phyloP scores from a whole-genome alignment of 2,113 vertebrate species.

The Columbina picui region DNA sequence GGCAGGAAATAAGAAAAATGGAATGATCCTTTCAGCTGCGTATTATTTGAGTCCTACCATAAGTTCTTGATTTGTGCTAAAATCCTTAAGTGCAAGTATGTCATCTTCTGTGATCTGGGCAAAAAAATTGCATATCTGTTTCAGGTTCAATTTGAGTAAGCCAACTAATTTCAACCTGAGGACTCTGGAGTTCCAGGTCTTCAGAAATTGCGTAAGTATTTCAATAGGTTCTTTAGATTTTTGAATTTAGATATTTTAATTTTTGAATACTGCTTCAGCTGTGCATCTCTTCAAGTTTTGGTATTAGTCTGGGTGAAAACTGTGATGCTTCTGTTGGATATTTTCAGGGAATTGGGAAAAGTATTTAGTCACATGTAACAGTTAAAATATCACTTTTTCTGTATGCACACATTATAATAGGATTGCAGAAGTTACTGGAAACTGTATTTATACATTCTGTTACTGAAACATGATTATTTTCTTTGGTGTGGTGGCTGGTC shows the following conservation, averaged over 20 bases:
- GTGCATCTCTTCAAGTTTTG: background rate
- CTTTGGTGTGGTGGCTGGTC: background rate
- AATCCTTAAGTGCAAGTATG: background rate
- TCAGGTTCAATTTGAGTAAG: constrained; percentile 90
- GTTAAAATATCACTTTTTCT: background rate
- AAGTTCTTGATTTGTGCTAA: background rate
- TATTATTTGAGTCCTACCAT: background rate
- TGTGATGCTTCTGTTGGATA: background rate
- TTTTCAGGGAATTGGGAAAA: background rate
- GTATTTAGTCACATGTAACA: background rate
- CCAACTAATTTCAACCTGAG: constrained; percentile 84
- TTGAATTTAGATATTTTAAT: background rate
- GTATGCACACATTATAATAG: background rate
- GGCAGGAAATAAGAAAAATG: background rate
- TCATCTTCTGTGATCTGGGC: background rate
- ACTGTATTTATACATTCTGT: background rate
- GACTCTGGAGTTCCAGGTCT: constrained; percentile 93
- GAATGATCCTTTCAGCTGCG: background rate
- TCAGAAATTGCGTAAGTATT: constrained; percentile 89
- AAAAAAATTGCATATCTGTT: constrained; percentile 27
- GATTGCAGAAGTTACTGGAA: background rate
- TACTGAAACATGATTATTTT: background rate
- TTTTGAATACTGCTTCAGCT: background rate
- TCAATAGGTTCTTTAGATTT: background rate
- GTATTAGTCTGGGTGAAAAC: background rate